Percentiles rank a stretch among this genome's conserved stretches.
These are phyloP conservation scores for Xylota sylvarum DNA, from an alignment of 2,888 invertebrate species.

Conservation along the genomic window DNA sequence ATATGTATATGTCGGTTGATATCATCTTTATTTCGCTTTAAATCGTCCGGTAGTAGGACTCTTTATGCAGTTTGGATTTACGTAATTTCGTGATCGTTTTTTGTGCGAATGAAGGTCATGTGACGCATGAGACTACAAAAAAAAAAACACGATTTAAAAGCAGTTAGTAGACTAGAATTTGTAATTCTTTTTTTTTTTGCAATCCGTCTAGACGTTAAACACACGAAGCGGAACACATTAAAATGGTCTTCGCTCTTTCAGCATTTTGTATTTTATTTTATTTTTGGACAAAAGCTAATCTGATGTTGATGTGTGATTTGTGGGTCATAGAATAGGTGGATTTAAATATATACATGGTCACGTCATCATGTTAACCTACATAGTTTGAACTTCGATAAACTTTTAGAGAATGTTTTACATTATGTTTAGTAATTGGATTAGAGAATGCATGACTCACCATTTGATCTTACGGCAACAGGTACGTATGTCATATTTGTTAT, in stretches of 20 bases:
- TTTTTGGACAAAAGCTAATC: constrained; percentile 41
- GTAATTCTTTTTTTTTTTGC: constrained; percentile 17
- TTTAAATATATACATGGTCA: not conserved
- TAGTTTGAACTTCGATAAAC: not conserved
- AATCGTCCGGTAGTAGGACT: constrained; percentile 22
- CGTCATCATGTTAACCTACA: constrained; percentile 8
- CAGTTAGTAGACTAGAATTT: constrained; percentile 63
- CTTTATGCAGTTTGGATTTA: constrained; percentile 28
- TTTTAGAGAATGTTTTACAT: too few species aligned
- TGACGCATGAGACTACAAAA: constrained; percentile 66
- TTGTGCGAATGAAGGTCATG: constrained; percentile 61
- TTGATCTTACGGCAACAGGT: too few species aligned
- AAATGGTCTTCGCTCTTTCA: constrained; percentile 57
- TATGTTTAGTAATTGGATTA: too few species aligned
- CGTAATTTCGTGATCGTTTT: constrained; percentile 16
- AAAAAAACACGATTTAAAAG: constrained; percentile 33
- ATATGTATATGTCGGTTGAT: not conserved
- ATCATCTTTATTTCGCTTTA: constrained; percentile 47
- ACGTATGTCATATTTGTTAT: too few species aligned
- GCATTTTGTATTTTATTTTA: not conserved
- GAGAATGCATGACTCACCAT: too few species aligned
- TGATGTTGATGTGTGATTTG: constrained; percentile 38
- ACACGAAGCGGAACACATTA: constrained; percentile 65
- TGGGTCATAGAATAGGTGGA: constrained; percentile 34
- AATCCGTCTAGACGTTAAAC: constrained; percentile 61